These are phyloP conservation scores for Muscicapa adusta DNA, from an alignment of 2,113 vertebrate genomes.

Conservation along the genomic window DNA sequence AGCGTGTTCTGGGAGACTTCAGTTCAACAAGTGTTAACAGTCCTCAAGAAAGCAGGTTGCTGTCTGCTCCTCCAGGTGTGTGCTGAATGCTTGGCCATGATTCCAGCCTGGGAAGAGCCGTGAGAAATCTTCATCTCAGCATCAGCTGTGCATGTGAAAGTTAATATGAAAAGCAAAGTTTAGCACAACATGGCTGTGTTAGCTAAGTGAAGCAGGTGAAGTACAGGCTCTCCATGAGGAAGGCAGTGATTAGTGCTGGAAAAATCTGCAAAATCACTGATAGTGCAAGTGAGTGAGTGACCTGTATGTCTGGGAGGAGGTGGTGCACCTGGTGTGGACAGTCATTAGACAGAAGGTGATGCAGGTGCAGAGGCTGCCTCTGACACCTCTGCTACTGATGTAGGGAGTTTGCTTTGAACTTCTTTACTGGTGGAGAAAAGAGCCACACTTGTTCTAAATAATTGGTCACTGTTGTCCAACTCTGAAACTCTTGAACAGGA, in stretches of 20 bases:
- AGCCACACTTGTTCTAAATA: not conserved
- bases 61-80: accelerated
- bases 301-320: not conserved
- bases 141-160: not conserved
- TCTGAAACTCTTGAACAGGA: not conserved
- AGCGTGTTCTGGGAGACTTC: not conserved
- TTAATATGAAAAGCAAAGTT: not conserved
- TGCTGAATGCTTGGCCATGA: not conserved
- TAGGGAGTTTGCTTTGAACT: not conserved
- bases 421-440: not conserved
- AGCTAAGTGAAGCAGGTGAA: not conserved
- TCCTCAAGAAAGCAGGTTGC: not conserved
- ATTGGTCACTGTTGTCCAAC: not conserved
- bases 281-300: not conserved
- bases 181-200: not conserved
- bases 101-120: not conserved
- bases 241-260: not conserved
- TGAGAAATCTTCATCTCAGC: not conserved
- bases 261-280: not conserved
- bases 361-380: not conserved
- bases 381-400: not conserved
- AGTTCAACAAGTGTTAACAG: not conserved
- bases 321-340: not conserved
- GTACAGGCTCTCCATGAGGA: not conserved
- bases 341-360: not conserved